Evolutionary conservation across 2,113 vertebrate species (phyloP).

Genomic region (Cyanoderma ruficeps): DNA sequence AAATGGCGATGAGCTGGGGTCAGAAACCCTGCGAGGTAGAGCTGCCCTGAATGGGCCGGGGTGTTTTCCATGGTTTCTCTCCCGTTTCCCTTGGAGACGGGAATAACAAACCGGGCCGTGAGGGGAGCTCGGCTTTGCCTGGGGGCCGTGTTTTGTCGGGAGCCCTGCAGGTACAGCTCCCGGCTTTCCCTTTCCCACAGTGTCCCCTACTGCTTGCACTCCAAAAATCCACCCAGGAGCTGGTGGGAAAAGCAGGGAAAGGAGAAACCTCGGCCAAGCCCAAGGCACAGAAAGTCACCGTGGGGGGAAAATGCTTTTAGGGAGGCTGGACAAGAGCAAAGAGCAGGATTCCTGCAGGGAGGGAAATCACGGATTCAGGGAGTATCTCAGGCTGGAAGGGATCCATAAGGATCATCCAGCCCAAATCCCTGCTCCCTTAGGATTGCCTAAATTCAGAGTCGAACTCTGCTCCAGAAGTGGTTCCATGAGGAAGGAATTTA

Average conservation of each 20-base stretch:
- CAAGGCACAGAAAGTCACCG: not conserved
- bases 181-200: conserved; percentile 60
- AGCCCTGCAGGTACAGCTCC: conserved; percentile 39
- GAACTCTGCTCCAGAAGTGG: not conserved
- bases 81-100: not conserved
- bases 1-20: not conserved
- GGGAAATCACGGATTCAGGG: not conserved
- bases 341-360: not conserved
- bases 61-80: not conserved
- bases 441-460: not conserved
- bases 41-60: not conserved
- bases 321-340: not conserved
- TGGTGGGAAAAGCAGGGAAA: not conserved
- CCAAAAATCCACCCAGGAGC: not conserved
- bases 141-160: not conserved
- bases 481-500: not conserved
- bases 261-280: not conserved
- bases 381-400: not conserved
- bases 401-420: not conserved
- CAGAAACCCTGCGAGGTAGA: not conserved
- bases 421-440: not conserved
- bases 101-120: not conserved
- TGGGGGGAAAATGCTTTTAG: not conserved
- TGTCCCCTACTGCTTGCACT: conserved; percentile 64
- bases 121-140: not conserved